Evolutionary conservation across 2,888 invertebrate genomes (phyloP).

Genomic region (Plemyria rubiginata): DNA sequence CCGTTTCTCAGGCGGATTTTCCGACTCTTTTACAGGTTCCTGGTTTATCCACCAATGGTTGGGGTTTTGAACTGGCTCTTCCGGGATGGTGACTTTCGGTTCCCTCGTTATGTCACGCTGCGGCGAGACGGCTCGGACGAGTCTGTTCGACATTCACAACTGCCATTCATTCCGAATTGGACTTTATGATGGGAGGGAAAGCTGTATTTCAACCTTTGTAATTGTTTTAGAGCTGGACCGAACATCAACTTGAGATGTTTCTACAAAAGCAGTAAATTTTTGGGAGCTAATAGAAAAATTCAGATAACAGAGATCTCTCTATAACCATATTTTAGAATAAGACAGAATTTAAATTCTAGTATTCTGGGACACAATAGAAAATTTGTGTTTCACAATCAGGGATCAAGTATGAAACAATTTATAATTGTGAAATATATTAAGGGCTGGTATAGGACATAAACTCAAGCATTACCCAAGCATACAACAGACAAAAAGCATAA

Average conservation of each 20-base stretch:
- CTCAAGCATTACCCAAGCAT: neutral
- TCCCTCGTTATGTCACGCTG: slow-evolving; percentile 21
- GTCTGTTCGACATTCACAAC: slow-evolving; percentile 36
- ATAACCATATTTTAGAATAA: too few species aligned
- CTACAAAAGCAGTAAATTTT: too few species aligned
- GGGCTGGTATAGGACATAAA: neutral
- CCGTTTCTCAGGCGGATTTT: slow-evolving; percentile 15
- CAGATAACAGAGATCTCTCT: too few species aligned
- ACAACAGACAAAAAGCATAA: neutral
- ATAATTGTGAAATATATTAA: neutral
- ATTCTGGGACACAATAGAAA: too few species aligned
- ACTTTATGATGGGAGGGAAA: too few species aligned
- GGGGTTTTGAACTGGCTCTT: slow-evolving; percentile 22
- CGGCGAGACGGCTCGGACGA: slow-evolving; percentile 26
- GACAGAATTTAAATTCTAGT: too few species aligned
- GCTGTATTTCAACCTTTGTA: neutral
- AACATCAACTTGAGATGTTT: too few species aligned
- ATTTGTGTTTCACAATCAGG: too few species aligned
- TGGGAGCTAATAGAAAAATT: too few species aligned
- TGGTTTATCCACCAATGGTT: slow-evolving; percentile 7
- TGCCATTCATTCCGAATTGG: slow-evolving; percentile 30
- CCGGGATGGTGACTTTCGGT: slow-evolving; percentile 19
- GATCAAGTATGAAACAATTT: too few species aligned
- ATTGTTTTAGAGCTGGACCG: too few species aligned
- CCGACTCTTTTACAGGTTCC: slow-evolving; percentile 4